Conservation (phyloP, 1,140 invertebrate species). For the Steinernema khuongi region DNA sequence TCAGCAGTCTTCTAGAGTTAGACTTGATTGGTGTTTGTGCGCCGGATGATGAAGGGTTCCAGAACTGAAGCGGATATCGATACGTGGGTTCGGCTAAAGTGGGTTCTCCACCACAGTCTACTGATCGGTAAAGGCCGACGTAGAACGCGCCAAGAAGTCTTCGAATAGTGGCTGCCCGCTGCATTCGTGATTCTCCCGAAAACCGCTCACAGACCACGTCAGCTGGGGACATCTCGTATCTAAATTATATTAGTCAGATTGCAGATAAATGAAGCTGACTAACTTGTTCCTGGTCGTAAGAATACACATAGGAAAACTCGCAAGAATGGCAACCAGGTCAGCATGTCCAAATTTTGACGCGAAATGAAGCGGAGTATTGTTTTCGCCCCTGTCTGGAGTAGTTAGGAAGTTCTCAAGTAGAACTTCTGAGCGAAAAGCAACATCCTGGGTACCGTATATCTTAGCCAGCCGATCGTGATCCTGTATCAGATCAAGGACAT, state of each 20-base stretch:
- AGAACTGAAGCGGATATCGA: background rate
- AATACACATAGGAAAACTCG: background rate
- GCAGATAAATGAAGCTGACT: background rate
- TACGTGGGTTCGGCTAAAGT: background rate
- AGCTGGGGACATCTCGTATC: background rate
- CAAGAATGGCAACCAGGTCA: background rate
- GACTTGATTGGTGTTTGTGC: too few relatives aligned
- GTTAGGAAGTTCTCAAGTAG: background rate
- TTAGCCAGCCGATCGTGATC: background rate
- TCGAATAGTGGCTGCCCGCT: background rate
- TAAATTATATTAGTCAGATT: background rate
- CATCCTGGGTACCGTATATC: background rate
- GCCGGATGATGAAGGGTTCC: background rate
- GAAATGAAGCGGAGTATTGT: background rate
- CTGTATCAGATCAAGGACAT: background rate
- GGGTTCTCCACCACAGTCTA: background rate
- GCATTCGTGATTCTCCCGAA: background rate
- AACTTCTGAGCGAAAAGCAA: background rate
- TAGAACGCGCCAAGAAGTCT: background rate
- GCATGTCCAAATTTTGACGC: background rate
- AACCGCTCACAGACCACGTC: background rate
- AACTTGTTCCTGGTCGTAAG: background rate
- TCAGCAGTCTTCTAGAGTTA: background rate
- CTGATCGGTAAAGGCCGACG: background rate
- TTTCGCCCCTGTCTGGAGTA: conserved; percentile 1